Conservation (phyloP, 2,113 vertebrate species). For the Nycticorax nycticorax region DNA sequence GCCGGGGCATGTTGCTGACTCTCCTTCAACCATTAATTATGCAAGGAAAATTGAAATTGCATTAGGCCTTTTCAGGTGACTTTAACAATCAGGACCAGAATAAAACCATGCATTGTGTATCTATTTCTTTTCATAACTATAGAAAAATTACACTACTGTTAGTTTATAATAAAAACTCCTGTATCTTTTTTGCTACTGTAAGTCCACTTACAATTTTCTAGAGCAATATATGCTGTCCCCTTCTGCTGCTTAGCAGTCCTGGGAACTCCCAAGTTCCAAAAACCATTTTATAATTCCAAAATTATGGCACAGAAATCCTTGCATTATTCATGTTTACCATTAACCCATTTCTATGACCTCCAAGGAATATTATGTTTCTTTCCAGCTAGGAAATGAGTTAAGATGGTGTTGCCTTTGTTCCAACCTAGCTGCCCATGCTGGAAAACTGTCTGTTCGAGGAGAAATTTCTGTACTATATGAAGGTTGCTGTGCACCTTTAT, state of each 20-base stretch:
- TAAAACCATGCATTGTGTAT: not conserved
- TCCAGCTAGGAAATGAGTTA: not conserved
- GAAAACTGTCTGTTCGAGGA: not conserved
- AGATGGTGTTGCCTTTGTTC: not conserved
- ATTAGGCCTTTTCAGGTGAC: not conserved
- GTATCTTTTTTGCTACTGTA: not conserved
- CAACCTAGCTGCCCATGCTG: not conserved
- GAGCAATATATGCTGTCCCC: not conserved
- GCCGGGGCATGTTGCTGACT: accelerated
- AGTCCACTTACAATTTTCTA: not conserved
- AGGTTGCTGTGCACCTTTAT: not conserved
- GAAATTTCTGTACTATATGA: not conserved
- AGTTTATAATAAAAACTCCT: not conserved
- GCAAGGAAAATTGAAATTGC: not conserved
- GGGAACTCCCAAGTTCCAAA: not conserved
- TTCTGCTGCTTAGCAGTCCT: not conserved
- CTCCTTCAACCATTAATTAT: not conserved
- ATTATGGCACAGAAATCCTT: not conserved
- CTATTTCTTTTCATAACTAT: not conserved
- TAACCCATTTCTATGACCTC: not conserved
- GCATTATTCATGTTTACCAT: not conserved
- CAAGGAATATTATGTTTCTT: not conserved
- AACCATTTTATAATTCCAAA: not conserved
- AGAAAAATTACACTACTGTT: not conserved
- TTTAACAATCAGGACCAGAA: not conserved